These are phyloP conservation scores for Stomatorhinus walkeri DNA, from an alignment of 2,797 vertebrate genomes.

Conservation along the genomic window DNA sequence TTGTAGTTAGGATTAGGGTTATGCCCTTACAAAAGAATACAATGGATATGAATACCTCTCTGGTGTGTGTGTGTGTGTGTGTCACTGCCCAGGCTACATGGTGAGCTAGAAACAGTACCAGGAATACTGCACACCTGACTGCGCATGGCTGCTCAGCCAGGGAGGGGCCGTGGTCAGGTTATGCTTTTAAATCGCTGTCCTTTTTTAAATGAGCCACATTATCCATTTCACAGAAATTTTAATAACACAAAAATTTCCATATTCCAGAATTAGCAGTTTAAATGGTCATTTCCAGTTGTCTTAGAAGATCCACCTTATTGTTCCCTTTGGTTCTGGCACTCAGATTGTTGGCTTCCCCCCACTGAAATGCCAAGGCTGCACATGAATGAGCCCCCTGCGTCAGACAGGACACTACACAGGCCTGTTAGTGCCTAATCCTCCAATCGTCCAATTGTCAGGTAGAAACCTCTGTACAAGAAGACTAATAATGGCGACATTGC, in stretches of 20 bases:
- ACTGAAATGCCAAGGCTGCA: background rate
- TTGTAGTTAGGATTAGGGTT: background rate
- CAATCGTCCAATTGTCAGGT: conserved; percentile 40
- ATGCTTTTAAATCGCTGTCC: background rate
- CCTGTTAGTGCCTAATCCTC: background rate
- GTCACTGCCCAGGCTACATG: background rate
- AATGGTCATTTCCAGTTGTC: conserved; percentile 40
- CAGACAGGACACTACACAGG: conserved; percentile 33
- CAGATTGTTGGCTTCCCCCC: conserved; percentile 27
- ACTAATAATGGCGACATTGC: conserved; percentile 47
- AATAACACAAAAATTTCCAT: conserved; percentile 56
- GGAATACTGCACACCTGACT: background rate
- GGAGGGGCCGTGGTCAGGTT: background rate
- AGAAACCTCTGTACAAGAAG: conserved; percentile 52
- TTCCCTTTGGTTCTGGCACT: conserved; percentile 8
- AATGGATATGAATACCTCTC: background rate
- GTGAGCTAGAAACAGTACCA: conserved; percentile 8
- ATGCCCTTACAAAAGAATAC: background rate
- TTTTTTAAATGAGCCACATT: conserved; percentile 29
- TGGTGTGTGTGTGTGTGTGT: background rate
- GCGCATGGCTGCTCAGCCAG: conserved; percentile 26
- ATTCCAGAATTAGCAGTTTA: conserved; percentile 52
- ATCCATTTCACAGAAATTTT: conserved; percentile 55
- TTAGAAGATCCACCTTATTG: conserved; percentile 1
- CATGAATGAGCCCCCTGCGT: conserved; percentile 32